Evolutionary conservation across 2,888 invertebrate species (phyloP).

Genomic region (Eulithis prunata): DNA sequence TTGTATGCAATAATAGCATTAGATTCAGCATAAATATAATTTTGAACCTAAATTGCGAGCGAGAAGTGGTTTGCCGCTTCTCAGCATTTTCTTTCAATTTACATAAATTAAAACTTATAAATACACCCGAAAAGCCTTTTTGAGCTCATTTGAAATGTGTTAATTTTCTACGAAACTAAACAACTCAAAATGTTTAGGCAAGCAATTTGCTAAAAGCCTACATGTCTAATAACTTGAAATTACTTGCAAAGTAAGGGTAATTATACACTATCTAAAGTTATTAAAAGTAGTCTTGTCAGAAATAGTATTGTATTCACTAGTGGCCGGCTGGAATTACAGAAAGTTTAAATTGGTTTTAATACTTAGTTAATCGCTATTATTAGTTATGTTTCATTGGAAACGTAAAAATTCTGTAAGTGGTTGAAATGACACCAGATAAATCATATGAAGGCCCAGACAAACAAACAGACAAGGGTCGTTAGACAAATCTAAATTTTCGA

Average conservation of each 20-base stretch:
- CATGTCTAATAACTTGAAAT: conserved; percentile 22
- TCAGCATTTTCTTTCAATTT: too few species aligned
- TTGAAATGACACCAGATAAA: too few species aligned
- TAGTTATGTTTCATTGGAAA: too few species aligned
- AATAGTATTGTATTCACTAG: conserved; percentile 47
- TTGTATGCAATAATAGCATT: too few species aligned
- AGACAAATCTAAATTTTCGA: too few species aligned
- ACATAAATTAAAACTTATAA: conserved; percentile 3
- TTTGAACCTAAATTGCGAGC: too few species aligned
- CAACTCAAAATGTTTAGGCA: conserved; percentile 19
- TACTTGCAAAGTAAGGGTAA: conserved; percentile 24
- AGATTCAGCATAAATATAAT: too few species aligned
- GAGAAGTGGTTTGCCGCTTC: too few species aligned
- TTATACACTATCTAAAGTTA: conserved; percentile 33
- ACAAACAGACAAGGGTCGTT: too few species aligned
- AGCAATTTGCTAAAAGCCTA: conserved; percentile 31
- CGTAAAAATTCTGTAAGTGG: too few species aligned
- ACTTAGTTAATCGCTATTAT: conserved; percentile 53
- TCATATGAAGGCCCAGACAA: too few species aligned
- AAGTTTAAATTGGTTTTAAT: conserved; percentile 62
- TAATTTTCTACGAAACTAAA: conserved; percentile 12
- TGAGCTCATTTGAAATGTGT: not conserved
- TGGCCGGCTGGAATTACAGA: conserved; percentile 50
- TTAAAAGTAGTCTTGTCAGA: conserved; percentile 46
- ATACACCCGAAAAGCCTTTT: not conserved